Conservation (phyloP, 2,888 invertebrate genomes). For the Steromphala cineraria region DNA sequence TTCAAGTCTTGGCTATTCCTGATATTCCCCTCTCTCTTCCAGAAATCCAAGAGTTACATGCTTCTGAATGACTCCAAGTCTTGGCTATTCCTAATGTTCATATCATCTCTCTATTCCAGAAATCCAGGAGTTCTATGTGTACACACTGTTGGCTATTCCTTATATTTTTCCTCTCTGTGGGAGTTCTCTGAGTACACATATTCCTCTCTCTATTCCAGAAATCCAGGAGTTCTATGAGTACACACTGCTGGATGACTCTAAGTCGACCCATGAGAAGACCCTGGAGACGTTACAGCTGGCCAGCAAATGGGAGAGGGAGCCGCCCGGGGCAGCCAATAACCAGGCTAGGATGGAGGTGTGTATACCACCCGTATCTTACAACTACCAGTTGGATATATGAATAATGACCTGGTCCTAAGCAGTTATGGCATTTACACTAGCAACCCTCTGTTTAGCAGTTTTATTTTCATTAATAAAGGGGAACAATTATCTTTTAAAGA, state of each 20-base stretch:
- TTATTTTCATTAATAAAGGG: too few relatives aligned
- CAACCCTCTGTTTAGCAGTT: too few relatives aligned
- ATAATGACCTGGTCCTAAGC: too few relatives aligned
- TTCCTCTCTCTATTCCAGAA: slow-evolving; percentile 81
- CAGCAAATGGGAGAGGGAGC: slow-evolving; percentile 67
- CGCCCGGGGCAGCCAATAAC: slow-evolving; percentile 59
- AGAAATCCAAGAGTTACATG: slow-evolving; percentile 99
- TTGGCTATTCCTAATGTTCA: slow-evolving; percentile 80
- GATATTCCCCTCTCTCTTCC: too few relatives aligned
- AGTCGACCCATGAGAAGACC: slow-evolving; percentile 96
- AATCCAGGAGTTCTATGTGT: slow-evolving; percentile 99
- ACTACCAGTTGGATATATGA: not conserved
- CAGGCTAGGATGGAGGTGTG: slow-evolving; percentile 34
- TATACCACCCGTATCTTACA: not conserved
- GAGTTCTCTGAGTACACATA: not conserved
- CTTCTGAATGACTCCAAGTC: too few relatives aligned
- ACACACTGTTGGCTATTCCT: too few relatives aligned
- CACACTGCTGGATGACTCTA: slow-evolving; percentile 95
- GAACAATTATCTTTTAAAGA: too few relatives aligned
- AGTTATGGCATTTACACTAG: too few relatives aligned
- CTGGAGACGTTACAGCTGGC: slow-evolving; percentile 92
- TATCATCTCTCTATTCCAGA: slow-evolving; percentile 78
- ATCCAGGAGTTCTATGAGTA: slow-evolving; percentile 99
- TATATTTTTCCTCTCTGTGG: too few relatives aligned
- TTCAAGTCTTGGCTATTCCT: too few relatives aligned